Base-by-base conservation (phyloP, 2,888 invertebrate genomes). In the Hoplodrina blanda region DNA sequence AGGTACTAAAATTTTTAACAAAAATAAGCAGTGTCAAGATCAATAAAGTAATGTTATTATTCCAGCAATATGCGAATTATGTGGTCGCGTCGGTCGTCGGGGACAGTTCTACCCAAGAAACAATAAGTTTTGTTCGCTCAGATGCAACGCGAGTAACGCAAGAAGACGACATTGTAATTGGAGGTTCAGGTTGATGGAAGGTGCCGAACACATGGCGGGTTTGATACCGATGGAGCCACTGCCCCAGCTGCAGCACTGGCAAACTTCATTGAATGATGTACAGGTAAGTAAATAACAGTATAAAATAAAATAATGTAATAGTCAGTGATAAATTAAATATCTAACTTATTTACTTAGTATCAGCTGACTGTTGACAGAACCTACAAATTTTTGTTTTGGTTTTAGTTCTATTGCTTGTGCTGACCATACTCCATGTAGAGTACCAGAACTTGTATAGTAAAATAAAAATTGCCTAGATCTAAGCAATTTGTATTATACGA, bases 161-260 rank as follows among this genome's bases (percentile, higher is more conserved):
- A 77, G 77, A 15, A 87, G 91, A 63, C 89, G 91, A 69, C 87
- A 90, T 62, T 89, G 89, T 81, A 94, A 91, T 76, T 95, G 95
- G 94, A 90, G 90, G 78, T 96, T 96, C 73, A 94, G 90, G 83
- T 89, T 95, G 59, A 96, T 95, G 95, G 96, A 96, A 84, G 92
- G 93, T 52, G 89, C 95, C 19, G 96, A 96, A 79, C 95, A 96
- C 83, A 93, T 96, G 93, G 95, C 91, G 65, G 96, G 95, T 7
- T 87, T 95, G 86, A 96, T 96, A 72, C 96, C 96, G 11, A 78
- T 96, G 73, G 96, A 96, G 85, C 96, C 96, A 0, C 80, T 96
- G 83, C 96, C 96, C 2, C 96, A 96, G 80, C 85, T 96, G 70
- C 93, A 95, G 77, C 93, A 95, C 66, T 96, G 96, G 96, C 94